Base-by-base conservation (phyloP, 1,140 invertebrate species). In the Procambarus clarkii region DNA sequence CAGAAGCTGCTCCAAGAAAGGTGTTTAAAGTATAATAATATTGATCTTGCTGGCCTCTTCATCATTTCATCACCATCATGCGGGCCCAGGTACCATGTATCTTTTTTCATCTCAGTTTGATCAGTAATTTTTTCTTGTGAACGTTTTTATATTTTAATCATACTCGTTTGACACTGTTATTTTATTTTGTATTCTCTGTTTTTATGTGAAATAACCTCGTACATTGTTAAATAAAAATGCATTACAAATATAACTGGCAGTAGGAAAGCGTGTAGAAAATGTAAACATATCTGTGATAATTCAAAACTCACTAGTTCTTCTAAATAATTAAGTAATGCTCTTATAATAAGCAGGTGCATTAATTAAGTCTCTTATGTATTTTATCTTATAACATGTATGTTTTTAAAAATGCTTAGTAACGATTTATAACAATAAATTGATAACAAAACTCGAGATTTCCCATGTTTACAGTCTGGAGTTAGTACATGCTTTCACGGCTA, bases 231-330 rank as follows among this genome's bases (percentile, higher is more conserved):
- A 5, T 21, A 13, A 21, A 54, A 46, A n/a, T 21, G 45, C 4
- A 21, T 79, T 18, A 54, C 11, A 13, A 83, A 64, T 69, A 8
- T 83, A 69, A 69, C 18, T 64, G 81, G n/a, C 44, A 46, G 50
- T 69, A 45, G 69, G 81, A 64, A 60, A 69, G 5, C n/a, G 48
- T 74, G 46, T 77, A 50, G 74, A 54, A 58, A 87, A 87, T 87
- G 85, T 87, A 87, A 87, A 87, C 85, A 87, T 79, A 64, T 60
- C 74, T 78, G 13, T 78, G 15, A 87, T 87, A 54, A 54, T 50
- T 60, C 48, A 60, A 77, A 77, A 34, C 69, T 5, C 34, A 13
- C 77, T 78, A 60, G 2, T 58, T 87, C 85, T 87, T 87, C n/a
- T 78, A 87, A 87, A 24, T 9, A 24, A 9, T 24, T 24, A 77